phyloP scores from a whole-genome alignment of 2,888 invertebrate genomes.

The Heliconius sara region DNA sequence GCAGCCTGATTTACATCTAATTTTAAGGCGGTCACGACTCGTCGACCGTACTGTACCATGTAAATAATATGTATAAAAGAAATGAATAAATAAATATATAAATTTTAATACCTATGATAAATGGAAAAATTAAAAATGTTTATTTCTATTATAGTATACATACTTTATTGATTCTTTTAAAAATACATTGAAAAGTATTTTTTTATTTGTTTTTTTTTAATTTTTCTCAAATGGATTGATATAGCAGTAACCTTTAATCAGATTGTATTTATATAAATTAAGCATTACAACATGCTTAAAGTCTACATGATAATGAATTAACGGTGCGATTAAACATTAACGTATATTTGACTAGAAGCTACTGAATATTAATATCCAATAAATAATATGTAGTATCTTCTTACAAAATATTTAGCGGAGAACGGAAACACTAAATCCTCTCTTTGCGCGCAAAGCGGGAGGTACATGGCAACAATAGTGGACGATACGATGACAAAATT shows the following conservation, averaged over 20 bases:
- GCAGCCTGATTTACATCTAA: background rate
- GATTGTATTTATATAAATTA: conserved; percentile 67
- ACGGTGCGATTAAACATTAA: conserved; percentile 51
- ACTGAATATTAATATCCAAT: background rate
- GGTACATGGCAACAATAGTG: no score
- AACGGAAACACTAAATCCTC: no score
- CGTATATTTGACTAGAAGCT: background rate
- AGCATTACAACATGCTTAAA: conserved; percentile 68
- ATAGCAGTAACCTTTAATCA: conserved; percentile 62
- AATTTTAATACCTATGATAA: background rate
- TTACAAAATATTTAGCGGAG: no score
- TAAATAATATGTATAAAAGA: background rate
- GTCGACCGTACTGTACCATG: background rate
- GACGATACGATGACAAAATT: no score
- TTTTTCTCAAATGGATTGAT: conserved; percentile 35
- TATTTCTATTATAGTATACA: background rate
- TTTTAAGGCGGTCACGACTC: background rate
- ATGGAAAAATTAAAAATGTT: background rate
- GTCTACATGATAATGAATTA: conserved; percentile 62
- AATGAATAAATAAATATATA: background rate
- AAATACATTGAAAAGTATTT: background rate
- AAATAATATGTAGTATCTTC: no score
- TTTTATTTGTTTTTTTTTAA: background rate
- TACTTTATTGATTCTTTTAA: background rate
- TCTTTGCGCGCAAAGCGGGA: no score